Base-by-base conservation (phyloP, 2,797 vertebrate species). In the Salmo trutta region DNA sequence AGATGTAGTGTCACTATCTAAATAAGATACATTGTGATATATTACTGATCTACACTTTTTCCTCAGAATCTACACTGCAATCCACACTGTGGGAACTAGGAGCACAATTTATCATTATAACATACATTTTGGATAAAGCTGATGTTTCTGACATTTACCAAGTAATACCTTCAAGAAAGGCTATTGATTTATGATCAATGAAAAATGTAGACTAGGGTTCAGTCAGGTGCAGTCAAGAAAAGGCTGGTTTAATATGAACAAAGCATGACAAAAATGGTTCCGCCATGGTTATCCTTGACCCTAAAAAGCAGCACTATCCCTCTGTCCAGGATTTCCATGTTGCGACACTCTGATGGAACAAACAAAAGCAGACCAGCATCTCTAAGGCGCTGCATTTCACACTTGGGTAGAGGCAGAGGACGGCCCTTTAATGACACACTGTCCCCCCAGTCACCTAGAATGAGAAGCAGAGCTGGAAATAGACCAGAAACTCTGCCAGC, bases 71-170 rank as follows among this genome's bases (percentile, higher is more conserved):
- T 52, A 69, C 78, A 17, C 51, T 6, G 21, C 68, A 17, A n/a
- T 27, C 93, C 91, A 93, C 92, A 94, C 93, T 94, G 41, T 47
- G 10, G 41, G 41, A 93, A 96, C 95, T 14, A 10, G 95, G 93
- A 94, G 92, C 95, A 95, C 87, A 82, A 96, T 97, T 95, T 95
- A 94, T 95, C 94, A 92, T 96, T 97, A 98, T 97, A 12, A 47
- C 41, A 97, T 96, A 95, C 95, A 97, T 96, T 97, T 95, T 94
- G 96, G 96, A 96, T 97, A 3, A 14, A 47, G 41, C 41, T 47
- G 41, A 47, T 47, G 10, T 47, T 47, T 47, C 10, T 14, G 41
- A 47, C 41, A 47, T 47, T 47, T 47, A 14, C 41, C 41, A 47
- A 47, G 10, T 10, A 47, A 47, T 47, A 47, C 41, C 41, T 47